Evolutionary conservation across 2,888 invertebrate genomes (phyloP).

Genomic region (Yponomeuta plumbellus): DNA sequence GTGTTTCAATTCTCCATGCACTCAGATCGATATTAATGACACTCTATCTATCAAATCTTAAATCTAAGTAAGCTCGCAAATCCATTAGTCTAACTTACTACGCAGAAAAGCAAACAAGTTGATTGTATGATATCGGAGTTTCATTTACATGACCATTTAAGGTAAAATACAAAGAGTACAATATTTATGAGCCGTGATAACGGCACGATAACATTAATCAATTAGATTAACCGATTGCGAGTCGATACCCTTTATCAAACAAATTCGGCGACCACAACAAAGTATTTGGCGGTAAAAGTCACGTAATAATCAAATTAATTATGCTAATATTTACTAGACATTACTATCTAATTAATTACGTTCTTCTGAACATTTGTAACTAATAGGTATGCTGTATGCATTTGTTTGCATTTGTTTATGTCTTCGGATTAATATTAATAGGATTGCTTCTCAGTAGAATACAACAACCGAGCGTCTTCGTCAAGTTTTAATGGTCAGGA

Average conservation of each 20-base stretch:
- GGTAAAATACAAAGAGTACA: constrained; percentile 30
- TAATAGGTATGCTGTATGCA: background rate
- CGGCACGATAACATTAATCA: constrained; percentile 14
- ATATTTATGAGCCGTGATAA: constrained; percentile 22
- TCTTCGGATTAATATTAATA: background rate
- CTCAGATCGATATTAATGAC: background rate
- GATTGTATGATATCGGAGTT: background rate
- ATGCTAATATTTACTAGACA: background rate
- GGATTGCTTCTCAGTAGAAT: background rate
- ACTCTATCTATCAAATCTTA: background rate
- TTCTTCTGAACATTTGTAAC: background rate
- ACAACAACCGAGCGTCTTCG: background rate
- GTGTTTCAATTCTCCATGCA: background rate
- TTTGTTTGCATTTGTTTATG: background rate
- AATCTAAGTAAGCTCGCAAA: background rate
- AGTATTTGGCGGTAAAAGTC: background rate
- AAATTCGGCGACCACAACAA: background rate
- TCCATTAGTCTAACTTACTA: background rate
- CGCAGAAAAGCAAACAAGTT: background rate
- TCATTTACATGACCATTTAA: constrained; percentile 36
- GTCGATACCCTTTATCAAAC: background rate
- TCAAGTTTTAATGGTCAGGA: constrained; percentile 1
- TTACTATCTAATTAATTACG: background rate
- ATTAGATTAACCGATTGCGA: constrained; percentile 14
- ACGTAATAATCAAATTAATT: background rate